Base-by-base conservation (phyloP, 1,140 invertebrate species). In the Gonioctena quinquepunctata region DNA sequence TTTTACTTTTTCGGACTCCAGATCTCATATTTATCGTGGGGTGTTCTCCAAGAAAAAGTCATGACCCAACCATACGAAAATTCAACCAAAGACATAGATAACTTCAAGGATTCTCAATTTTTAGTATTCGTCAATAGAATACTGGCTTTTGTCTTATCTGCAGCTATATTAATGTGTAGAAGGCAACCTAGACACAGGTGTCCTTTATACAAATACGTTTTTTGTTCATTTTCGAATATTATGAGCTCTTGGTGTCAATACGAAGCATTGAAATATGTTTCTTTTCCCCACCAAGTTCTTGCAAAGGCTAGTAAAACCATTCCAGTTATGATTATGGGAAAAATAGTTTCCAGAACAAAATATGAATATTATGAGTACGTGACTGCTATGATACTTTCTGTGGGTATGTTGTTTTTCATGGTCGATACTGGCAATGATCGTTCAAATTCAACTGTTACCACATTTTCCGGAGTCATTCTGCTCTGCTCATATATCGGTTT, bases 221-320 rank as follows among this genome's bases (percentile, higher is more conserved):
- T 93, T 85, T 96, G 96, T 82, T 97, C 97, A 0, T 91, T 99
- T 75, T 98, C 96, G 16, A 99, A 99, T 84, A 96, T 99, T 69
- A 91, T 99, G 89, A 98, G 96, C 82, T 97, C 96, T 48, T 99
- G 97, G 97, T 99, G 96, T 84, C 98, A 99, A 84, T 99, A 99
- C 82, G 98, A 99, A 86, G 97, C 97, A 19, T 86, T 99, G 2
- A 99, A 99, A 84, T 99, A 93, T 86, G 95, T 99, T 73, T 97
- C 93, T 79, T 99, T 99, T 84, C 97, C 97, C 2, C 96, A 96
- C 49, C 97, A 99, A 87, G 95, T 97, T 61, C 83, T 98, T 67
- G 95, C 96, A 3, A 98, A 98, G 85, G 95, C 96, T 22, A 94
- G 92, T 26, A 97, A 97, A 86, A 91, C 97, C 67, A 96, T 99